Conservation (phyloP, 2,888 invertebrate species). For the Euzophera pinguis region DNA sequence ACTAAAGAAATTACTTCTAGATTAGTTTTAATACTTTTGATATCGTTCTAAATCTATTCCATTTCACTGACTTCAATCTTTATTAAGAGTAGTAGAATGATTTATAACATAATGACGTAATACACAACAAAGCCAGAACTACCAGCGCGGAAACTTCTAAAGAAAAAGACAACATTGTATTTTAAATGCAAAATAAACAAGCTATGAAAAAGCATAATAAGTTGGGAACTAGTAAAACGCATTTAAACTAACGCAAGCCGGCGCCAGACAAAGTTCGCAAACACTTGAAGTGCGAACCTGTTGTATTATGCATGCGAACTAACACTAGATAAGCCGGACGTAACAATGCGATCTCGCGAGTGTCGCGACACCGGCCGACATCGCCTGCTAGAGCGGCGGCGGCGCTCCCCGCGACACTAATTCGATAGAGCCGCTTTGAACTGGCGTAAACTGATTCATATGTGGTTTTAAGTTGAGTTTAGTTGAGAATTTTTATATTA, state of each 20-base stretch:
- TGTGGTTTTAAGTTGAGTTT: not conserved
- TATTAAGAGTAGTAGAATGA: no score
- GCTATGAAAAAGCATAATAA: not conserved
- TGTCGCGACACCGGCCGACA: not conserved
- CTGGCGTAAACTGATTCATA: not conserved
- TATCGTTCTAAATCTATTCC: no score
- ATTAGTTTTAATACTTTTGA: no score
- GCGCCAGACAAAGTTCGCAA: not conserved
- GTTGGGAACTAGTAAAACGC: not conserved
- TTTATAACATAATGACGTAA: not conserved
- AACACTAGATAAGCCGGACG: not conserved
- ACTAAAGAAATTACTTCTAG: no score
- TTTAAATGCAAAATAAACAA: conserved; percentile 3
- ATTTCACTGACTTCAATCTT: no score
- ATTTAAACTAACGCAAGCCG: conserved; percentile 8
- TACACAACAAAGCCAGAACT: not conserved
- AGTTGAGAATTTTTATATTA: no score
- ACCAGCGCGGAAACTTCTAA: not conserved
- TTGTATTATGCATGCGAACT: conserved; percentile 1
- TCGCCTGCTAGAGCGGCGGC: not conserved
- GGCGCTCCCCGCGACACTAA: not conserved
- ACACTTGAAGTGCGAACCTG: not conserved
- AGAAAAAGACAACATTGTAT: conserved; percentile 1
- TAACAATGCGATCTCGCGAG: not conserved
- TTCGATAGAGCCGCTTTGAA: not conserved